Base-by-base conservation (phyloP, 1,140 invertebrate species). In the Drosophila repletoides region DNA sequence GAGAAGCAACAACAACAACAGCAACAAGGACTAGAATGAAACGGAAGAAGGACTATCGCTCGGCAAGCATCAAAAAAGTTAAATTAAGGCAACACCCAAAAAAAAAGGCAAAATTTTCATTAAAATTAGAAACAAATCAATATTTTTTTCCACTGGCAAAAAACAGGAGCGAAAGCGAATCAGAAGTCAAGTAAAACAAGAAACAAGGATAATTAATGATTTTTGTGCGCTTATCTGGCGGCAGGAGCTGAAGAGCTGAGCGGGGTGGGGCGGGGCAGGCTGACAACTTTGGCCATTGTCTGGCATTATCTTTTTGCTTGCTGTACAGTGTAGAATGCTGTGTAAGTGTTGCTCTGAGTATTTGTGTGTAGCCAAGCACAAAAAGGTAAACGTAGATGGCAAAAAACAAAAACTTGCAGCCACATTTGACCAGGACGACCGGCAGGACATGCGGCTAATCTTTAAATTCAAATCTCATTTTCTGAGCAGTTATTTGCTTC, bases 201-300 rank as follows among this genome's bases (percentile, higher is more conserved):
- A 84, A 88, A 88, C 84, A 88, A 84, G 84, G 84, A 88, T 88
- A 88, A 88, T 88, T 88, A 88, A 88, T 88, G 86, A 88, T 88
- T 88, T 88, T 49, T 74, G 67, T 86, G 66, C 67, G 79, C 76
- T 88, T 88, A 88, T 88, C 76, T 86, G 64, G 65, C 71, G 36
- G 38, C 61, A 60, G 49, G 29, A 63, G 41, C 60, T 34, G 28
- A 43, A 51, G 9, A n/a, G 24, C 22, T 17, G 22, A 15, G 43
- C 21, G 17, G 5, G 24, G 10, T 1, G 26, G 40, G 43, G 10
- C 5, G 41, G 9, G 31, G 1, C 10, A n/a, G 19, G 1, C 65
- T 66, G 70, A 61, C 79, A 83, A 83, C 79, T 83, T 83, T 86
- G 72, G 65, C 79, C 74, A 83, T 83, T 83, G 79, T 83, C 80